A percentile compares a stretch with the other conserved stretches of the same genome.
Evolutionary conservation across 2,113 vertebrate species (phyloP).

Genomic region (Antennarius striatus): DNA sequence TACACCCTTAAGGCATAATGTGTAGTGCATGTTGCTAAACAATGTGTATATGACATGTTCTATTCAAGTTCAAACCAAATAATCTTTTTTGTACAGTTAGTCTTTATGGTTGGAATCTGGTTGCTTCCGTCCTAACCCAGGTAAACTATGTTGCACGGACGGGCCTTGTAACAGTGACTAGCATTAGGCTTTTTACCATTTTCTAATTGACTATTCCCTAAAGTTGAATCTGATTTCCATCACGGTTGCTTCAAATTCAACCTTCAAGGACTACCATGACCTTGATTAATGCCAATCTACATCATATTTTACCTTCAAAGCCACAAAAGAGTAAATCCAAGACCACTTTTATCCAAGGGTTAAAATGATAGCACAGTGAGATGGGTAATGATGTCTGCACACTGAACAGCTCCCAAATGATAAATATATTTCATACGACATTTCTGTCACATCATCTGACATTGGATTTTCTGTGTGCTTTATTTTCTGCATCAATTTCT

Average conservation of each 20-base stretch:
- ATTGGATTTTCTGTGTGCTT: constrained; percentile 5
- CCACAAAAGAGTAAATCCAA: neutral
- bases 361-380: neutral
- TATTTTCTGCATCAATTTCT: neutral
- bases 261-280: too few species aligned
- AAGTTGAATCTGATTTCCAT: neutral
- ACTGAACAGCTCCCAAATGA: neutral
- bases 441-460: neutral
- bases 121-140: neutral
- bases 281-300: too few species aligned
- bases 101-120: constrained; percentile 13
- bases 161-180: neutral
- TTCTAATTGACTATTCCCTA: neutral
- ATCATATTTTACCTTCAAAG: neutral
- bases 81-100: constrained; percentile 9
- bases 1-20: constrained; percentile 40
- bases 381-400: neutral
- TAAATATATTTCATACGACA: neutral
- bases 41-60: constrained; percentile 48
- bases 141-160: neutral
- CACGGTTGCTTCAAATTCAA: too few species aligned
- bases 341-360: neutral
- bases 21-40: constrained; percentile 57
- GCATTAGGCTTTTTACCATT: neutral
- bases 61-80: neutral